These are phyloP conservation scores for Rynchops niger DNA, from an alignment of 2,113 vertebrate genomes.

Conservation along the genomic window DNA sequence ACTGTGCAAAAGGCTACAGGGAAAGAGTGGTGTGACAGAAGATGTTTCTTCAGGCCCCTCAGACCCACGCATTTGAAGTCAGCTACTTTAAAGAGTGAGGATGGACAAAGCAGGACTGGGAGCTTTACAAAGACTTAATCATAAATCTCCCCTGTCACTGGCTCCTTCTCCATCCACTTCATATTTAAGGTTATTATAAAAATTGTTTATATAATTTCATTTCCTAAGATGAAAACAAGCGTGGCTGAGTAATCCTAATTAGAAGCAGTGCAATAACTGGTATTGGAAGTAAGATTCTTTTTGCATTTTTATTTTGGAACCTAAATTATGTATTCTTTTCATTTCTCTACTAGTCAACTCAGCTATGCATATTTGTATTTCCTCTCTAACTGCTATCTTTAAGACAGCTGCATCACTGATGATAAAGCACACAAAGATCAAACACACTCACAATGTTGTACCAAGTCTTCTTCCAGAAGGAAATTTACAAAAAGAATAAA, in stretches of 20 bases:
- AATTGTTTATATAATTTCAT: not conserved
- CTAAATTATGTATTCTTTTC: not conserved
- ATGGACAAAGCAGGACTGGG: not conserved
- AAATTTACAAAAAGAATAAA: constrained; percentile 41
- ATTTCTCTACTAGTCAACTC: not conserved
- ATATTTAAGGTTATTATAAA: not conserved
- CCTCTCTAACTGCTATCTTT: constrained; percentile 17
- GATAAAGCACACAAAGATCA: constrained; percentile 31
- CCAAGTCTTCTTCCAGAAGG: not conserved
- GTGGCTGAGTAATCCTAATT: not conserved
- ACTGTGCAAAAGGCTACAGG: not conserved
- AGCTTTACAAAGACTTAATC: not conserved
- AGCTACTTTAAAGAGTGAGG: not conserved
- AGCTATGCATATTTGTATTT: not conserved
- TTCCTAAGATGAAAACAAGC: not conserved
- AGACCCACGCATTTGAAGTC: not conserved
- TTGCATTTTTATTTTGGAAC: not conserved
- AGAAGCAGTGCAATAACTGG: not conserved
- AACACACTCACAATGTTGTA: not conserved
- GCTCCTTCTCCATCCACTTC: not conserved
- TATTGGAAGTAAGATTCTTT: not conserved
- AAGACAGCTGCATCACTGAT: constrained; percentile 16
- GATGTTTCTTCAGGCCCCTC: not conserved
- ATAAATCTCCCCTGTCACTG: not conserved
- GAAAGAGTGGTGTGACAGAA: not conserved